A percentile compares a stretch with the other conserved stretches of the same genome.
Evolutionary conservation across 2,113 vertebrate genomes (phyloP).

Genomic region (Pteronura brasiliensis): DNA sequence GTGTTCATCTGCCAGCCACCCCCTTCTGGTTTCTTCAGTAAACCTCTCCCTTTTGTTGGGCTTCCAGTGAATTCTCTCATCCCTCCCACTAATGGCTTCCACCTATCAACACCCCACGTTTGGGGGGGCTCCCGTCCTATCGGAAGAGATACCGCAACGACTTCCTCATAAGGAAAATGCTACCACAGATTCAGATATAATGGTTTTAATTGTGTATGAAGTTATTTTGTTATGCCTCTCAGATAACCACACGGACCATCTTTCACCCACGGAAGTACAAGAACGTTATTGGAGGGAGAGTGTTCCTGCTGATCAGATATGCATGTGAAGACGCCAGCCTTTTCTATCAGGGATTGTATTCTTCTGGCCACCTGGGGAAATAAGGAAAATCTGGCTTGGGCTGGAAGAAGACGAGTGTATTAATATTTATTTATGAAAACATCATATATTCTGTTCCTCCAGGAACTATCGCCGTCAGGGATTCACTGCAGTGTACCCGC

Average conservation of each 20-base stretch:
- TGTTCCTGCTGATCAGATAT: conserved; percentile 58
- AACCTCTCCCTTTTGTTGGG: background rate
- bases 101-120: background rate
- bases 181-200: conserved; percentile 65
- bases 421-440: conserved; percentile 70
- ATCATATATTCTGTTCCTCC: conserved; percentile 43
- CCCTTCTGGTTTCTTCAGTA: background rate
- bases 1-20: background rate
- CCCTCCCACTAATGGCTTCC: background rate
- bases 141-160: background rate
- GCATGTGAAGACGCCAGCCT: conserved; percentile 46
- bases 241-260: conserved; percentile 50
- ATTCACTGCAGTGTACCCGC: background rate
- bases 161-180: conserved; percentile 65
- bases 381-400: conserved; percentile 57
- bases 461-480: conserved; percentile 22
- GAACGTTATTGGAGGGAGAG: conserved; percentile 54
- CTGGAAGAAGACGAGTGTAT: conserved; percentile 60
- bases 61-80: background rate
- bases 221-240: conserved; percentile 59
- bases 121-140: background rate
- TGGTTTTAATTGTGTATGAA: conserved; percentile 52
- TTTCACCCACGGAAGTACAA: conserved; percentile 71
- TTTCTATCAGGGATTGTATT: conserved; percentile 46
- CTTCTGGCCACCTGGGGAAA: conserved; percentile 54